Evolutionary conservation across 1,140 invertebrate species (phyloP), one percentile per base, ranked within the genome.

Genomic region (Drosophila takahashii): DNA sequence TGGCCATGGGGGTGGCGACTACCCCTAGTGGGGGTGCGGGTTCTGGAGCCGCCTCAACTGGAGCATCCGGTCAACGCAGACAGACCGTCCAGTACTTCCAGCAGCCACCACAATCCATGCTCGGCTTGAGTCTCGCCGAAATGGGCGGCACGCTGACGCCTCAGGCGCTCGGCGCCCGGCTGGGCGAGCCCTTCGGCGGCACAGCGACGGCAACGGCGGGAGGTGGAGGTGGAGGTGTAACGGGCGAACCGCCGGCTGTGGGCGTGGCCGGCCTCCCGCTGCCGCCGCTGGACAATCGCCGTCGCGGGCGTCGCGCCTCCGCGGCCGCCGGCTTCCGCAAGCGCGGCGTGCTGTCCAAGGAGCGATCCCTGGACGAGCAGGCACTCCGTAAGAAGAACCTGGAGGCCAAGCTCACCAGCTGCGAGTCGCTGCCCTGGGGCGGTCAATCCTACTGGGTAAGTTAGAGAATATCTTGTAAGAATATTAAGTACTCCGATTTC

Each of bases 371-470:
- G 18, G 91, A 92, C 73, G 91, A 92, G 77, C 91, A 92, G 75
- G 90, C 90, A 56, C 86, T 90, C 58, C 75, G 91, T 91, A 52
- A 84, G 91, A 32, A 32, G 51, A 92, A 85, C 18, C 59, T 92
- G 45, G 91, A 92, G 79, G 90, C 90, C 41, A 92, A 92, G 51
- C 91, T 90, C 51, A 92, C 90, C 77, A 92, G 91, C 61, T 92
- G 91, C 62, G 91, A 92, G 41, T 92, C 90, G 39, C 56, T 92
- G 64, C 91, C 91, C 2, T 92, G 91, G 91, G 87, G 86, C 53
- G 90, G 90, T 8, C 29, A 32, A 32, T 9, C 29, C 7, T 32
- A 32, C 29, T 32, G 29, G 29, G 29, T 32, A 32, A 32, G 29
- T n/a, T n/a, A n/a, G n/a, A n/a, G n/a, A n/a, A n/a, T n/a, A n/a